Evolutionary conservation across 1,140 invertebrate species (phyloP), one percentile per base, ranked within the genome.

Genomic region (Probaryconus sp.): DNA sequence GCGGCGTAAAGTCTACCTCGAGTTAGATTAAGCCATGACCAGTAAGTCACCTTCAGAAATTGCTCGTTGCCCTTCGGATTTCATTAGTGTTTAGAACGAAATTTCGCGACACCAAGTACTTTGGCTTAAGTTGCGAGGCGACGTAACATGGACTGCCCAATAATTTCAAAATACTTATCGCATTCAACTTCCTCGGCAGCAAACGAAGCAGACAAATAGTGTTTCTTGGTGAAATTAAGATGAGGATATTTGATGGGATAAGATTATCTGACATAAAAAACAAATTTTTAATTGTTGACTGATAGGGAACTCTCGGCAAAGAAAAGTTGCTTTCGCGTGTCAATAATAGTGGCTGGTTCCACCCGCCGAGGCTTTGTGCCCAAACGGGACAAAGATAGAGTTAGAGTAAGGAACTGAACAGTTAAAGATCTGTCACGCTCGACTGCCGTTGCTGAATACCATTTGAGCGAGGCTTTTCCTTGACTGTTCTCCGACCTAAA

Each of bases 21-120:
- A 85, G 83, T 86, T 85, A 84, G 83, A 84, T 86, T 85, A 84
- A 84, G 80, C 79, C 79, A 65, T 81, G 83, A 78, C 80, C 83
- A 82, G 81, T 84, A 84, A 85, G 82, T 82, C 80, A 84, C 79
- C 82, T 85, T 82, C 80, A 83, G 83, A 83, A 84, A 86, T 85
- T 84, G 81, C 82, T 82, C 80, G 78, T 81, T 81, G 76, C 77
- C 78, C 82, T 85, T 85, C 82, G 80, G 82, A 86, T 85, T 85
- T 85, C 82, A 86, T 86, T 85, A 85, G 79, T 76, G 83, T 82
- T 81, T 77, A 77, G 76, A 78, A 80, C 78, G 72, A 82, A 83
- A 85, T 83, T 83, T 76, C 61, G 60, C 53, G 58, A 78, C 68
- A 65, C 76, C 76, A 81, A 85, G 82, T 83, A 72, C 69, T 79